Conservation (phyloP, 1,140 invertebrate species). For the Macrostomum lignano region DNA sequence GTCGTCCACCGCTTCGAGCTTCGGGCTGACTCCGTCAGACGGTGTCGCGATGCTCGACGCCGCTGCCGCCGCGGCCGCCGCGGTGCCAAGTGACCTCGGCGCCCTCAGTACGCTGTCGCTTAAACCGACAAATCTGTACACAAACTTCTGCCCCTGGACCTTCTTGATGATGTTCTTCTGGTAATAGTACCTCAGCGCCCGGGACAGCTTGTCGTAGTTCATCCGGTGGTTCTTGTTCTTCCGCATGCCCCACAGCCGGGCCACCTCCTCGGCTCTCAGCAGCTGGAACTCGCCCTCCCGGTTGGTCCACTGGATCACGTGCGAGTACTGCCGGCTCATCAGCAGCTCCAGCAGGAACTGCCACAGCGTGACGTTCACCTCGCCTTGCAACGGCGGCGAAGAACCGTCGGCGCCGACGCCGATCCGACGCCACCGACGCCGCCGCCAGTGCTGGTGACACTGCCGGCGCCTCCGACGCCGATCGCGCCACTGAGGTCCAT, state of each 20-base stretch:
- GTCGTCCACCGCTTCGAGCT: too few relatives aligned
- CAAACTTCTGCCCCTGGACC: slow-evolving; percentile 60
- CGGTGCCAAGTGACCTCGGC: too few relatives aligned
- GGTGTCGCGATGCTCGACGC: too few relatives aligned
- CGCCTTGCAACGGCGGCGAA: too few relatives aligned
- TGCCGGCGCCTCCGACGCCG: too few relatives aligned
- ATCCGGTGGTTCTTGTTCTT: slow-evolving; percentile 52
- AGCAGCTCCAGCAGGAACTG: slow-evolving; percentile 6
- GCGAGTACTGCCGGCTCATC: neutral
- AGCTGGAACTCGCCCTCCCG: slow-evolving; percentile 5
- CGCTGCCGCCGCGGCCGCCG: too few relatives aligned
- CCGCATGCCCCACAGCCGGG: slow-evolving; percentile 32
- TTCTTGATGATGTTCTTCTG: slow-evolving; percentile 46
- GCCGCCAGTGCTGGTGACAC: too few relatives aligned
- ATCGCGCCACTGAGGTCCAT: too few relatives aligned
- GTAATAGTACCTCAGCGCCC: slow-evolving; percentile 72
- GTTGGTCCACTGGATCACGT: slow-evolving; percentile 7
- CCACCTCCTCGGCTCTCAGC: slow-evolving; percentile 17
- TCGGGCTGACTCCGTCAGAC: too few relatives aligned
- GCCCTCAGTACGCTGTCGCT: too few relatives aligned
- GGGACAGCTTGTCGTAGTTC: slow-evolving; percentile 80
- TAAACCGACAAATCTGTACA: slow-evolving; percentile 60
- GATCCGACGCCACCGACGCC: too few relatives aligned
- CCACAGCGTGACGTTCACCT: slow-evolving; percentile 29
- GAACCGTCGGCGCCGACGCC: too few relatives aligned